Evolutionary conservation across 2,797 vertebrate species (phyloP).

Genomic region (Falco cherrug): DNA sequence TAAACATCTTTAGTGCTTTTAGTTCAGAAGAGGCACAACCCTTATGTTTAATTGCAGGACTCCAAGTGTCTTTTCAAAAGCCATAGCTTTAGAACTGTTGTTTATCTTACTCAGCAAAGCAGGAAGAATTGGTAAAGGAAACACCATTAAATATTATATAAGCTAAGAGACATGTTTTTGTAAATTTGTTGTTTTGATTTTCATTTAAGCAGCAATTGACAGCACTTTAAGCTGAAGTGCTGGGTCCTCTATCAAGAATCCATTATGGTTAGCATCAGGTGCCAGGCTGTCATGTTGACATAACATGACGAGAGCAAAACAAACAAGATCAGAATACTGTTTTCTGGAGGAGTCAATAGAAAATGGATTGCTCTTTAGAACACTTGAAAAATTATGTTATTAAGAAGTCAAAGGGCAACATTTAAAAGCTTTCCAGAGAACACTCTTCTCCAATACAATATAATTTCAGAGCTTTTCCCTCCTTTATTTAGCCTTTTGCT

Average conservation of each 20-base stretch:
- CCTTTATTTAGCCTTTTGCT: neutral
- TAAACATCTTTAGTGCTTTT: slow-evolving; percentile 5
- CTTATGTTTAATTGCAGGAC: neutral
- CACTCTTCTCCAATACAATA: neutral
- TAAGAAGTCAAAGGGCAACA: neutral
- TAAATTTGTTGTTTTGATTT: slow-evolving; percentile 3
- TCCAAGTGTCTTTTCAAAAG: neutral
- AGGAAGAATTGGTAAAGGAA: neutral
- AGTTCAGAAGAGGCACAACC: neutral
- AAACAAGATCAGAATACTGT: slow-evolving; percentile 5
- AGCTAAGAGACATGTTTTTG: neutral
- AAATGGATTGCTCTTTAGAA: slow-evolving; percentile 11
- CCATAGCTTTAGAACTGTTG: neutral
- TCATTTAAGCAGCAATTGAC: neutral
- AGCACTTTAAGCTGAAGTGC: neutral
- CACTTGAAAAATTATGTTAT: neutral
- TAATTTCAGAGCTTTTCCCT: neutral
- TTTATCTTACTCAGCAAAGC: neutral
- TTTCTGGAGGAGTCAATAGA: slow-evolving; percentile 24
- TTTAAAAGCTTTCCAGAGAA: slow-evolving; percentile 3
- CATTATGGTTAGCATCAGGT: slow-evolving; percentile 6
- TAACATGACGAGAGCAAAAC: neutral
- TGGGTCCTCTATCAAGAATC: neutral
- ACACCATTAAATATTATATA: neutral
- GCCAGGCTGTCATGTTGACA: slow-evolving; percentile 5